A percentile compares a stretch with the other conserved stretches of the same genome.
These are phyloP conservation scores for Cephus pygmeus DNA, from an alignment of 2,888 invertebrate genomes.

Conservation along the genomic window DNA sequence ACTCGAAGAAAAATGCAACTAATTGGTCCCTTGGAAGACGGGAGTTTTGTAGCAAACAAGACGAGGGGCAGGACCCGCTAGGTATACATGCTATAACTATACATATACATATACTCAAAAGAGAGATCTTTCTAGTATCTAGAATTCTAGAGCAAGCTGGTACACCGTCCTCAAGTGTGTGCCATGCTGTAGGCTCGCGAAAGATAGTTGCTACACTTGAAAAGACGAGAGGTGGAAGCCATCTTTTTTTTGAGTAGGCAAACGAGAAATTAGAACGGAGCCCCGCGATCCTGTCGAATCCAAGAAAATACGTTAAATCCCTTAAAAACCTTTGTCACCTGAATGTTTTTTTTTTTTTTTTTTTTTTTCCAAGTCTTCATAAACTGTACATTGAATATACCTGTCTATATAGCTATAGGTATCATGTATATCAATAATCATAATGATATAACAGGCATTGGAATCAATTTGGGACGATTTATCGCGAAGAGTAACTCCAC, in stretches of 20 bases:
- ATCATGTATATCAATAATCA: background rate
- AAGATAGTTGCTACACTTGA: constrained; percentile 60
- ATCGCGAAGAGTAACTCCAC: constrained; percentile 60
- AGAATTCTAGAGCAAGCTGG: constrained; percentile 60
- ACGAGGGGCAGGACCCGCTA: constrained; percentile 8
- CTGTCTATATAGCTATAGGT: background rate
- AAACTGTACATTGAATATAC: too few relatives aligned
- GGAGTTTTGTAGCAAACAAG: constrained; percentile 56
- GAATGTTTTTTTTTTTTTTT: too few relatives aligned
- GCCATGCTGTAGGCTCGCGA: constrained; percentile 55
- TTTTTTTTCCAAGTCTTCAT: too few relatives aligned
- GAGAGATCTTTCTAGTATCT: constrained; percentile 49
- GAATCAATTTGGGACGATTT: constrained; percentile 46
- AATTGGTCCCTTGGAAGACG: constrained; percentile 61
- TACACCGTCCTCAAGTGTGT: constrained; percentile 46
- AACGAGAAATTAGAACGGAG: constrained; percentile 57
- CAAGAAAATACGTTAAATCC: too few relatives aligned
- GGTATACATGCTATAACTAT: too few relatives aligned
- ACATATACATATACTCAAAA: background rate
- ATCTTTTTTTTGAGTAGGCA: constrained; percentile 56
- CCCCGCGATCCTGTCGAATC: too few relatives aligned
- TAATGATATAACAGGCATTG: background rate
- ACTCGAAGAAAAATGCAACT: constrained; percentile 59
- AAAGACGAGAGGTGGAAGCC: constrained; percentile 52
- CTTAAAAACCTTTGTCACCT: too few relatives aligned